Base-by-base conservation (phyloP, 2,888 invertebrate species). In the Temnothorax ravouxi region DNA sequence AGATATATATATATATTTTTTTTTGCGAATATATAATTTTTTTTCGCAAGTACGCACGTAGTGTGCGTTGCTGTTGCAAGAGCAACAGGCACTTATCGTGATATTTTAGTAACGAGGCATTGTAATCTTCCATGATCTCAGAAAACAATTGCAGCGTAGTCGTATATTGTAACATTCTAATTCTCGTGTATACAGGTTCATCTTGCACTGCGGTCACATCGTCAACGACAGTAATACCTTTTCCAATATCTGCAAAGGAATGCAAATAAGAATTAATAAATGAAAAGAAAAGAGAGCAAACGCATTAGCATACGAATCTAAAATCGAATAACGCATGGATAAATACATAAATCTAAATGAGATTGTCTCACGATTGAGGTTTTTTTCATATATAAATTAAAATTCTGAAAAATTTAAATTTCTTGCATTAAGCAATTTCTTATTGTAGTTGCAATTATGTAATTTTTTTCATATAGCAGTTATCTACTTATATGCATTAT, bases 1-100 rank as follows among this genome's bases (percentile, higher is more conserved):
- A 6, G 34, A 34, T 6, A 34, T 6, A 34, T 34, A 34, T n/a
- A n/a, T n/a, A n/a, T n/a, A n/a, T n/a, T n/a, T n/a, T 34, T 34
- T 6, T 34, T 34, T 34, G 34, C 5, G 3, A 67, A 72, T 75
- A 38, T 52, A 3, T 52, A 2, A 64, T 83, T 59, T 80, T 59
- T 80, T 80, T 11, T 8, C 18, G 8, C 6, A 9, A 67, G 52
- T 84, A 93, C 95, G 92, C 88, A 96, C 96, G 96, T 84, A 96
- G 95, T 76, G 94, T 93, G 88, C 96, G 95, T 93, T 97, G 96
- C 59, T 96, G 95, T 66, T 95, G 95, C 91, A 96, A 95, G 88
- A 96, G 94, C 4, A 93, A 92, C 86, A 95, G 95, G 92, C 96
- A 96, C 88, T 95, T 94, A 89, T 95, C 95, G 83, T 95, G 95